These are phyloP conservation scores for Folsomia candida DNA, from an alignment of 2,888 invertebrate genomes.

Conservation along the genomic window DNA sequence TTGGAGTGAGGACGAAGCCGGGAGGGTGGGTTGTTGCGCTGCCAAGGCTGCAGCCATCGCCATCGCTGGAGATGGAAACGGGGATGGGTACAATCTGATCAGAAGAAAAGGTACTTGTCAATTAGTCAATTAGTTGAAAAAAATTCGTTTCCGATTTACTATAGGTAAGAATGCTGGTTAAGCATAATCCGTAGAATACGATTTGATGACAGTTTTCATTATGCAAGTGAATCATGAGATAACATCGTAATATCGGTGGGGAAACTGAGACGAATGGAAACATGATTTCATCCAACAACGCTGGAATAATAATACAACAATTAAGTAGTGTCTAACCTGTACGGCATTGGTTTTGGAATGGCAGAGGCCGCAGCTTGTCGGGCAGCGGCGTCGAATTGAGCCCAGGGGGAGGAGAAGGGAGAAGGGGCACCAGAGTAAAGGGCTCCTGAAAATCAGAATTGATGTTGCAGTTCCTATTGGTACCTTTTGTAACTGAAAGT, in stretches of 20 bases:
- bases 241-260: no score
- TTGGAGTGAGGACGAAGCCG: constrained; percentile 48
- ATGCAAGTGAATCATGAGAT: no score
- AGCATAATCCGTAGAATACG: no score
- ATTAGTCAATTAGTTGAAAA: not conserved
- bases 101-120: not conserved
- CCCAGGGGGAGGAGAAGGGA: constrained; percentile 56
- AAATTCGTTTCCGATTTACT: no score
- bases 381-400: constrained; percentile 65
- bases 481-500: no score
- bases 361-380: constrained; percentile 63
- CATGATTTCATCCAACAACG: not conserved
- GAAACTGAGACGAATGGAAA: no score
- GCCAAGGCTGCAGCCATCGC: constrained; percentile 48
- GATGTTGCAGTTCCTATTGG: no score
- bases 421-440: constrained; percentile 73
- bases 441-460: no score
- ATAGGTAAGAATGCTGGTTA: no score
- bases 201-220: no score
- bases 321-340: constrained; percentile 56
- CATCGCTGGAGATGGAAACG: constrained; percentile 47
- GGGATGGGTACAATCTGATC: constrained; percentile 48
- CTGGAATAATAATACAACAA: not conserved
- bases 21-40: constrained; percentile 44
- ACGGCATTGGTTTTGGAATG: constrained; percentile 84